Conservation (phyloP, 2,888 invertebrate species). For the Aradus depressus region DNA sequence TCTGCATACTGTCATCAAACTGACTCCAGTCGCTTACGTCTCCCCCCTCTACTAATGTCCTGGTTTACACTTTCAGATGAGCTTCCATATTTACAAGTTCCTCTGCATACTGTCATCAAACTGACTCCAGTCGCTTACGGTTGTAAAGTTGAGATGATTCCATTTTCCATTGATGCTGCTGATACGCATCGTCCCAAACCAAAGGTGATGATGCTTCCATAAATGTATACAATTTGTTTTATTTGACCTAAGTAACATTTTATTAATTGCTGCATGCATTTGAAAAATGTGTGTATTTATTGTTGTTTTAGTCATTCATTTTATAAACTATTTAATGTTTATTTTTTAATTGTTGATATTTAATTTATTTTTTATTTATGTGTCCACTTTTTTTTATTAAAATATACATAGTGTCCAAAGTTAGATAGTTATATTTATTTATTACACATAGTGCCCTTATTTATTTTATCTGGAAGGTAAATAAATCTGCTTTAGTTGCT, state of each 20-base stretch:
- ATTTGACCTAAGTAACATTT: neutral
- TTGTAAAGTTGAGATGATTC: conserved; percentile 89
- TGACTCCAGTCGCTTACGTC: conserved; percentile 97
- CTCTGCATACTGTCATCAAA: conserved; percentile 90
- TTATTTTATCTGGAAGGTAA: too few species aligned
- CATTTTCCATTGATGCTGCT: conserved; percentile 83
- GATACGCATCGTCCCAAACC: conserved; percentile 94
- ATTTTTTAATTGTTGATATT: too few species aligned
- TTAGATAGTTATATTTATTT: too few species aligned
- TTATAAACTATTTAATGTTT: too few species aligned
- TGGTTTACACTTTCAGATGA: conserved; percentile 59
- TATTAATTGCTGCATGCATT: too few species aligned
- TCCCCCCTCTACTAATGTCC: conserved; percentile 41
- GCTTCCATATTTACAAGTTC: conserved; percentile 80
- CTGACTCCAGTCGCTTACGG: conserved; percentile 97
- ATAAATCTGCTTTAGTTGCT: too few species aligned
- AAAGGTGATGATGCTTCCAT: conserved; percentile 42
- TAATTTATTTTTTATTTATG: too few species aligned
- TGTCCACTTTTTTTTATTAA: too few species aligned
- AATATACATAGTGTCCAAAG: too few species aligned
- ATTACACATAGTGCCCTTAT: too few species aligned
- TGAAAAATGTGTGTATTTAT: too few species aligned
- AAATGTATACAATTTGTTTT: neutral
- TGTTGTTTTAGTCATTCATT: too few species aligned
- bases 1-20: conserved; percentile 87